Conservation (phyloP, 1,140 invertebrate species). For the Sitophilus oryzae region DNA sequence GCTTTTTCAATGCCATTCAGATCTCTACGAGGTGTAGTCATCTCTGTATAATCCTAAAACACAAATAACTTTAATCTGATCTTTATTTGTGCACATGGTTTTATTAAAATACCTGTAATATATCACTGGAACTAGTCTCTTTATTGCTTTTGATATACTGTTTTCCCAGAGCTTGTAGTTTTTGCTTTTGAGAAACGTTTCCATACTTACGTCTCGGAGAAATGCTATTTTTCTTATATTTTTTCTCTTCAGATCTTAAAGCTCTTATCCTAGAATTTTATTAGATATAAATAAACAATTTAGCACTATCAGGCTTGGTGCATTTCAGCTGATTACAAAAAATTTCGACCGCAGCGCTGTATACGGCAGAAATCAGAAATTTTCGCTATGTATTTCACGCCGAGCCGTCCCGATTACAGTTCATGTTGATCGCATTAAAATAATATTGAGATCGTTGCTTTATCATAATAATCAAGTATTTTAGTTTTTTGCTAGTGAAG, state of each 20-base stretch:
- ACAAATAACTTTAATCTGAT: not conserved
- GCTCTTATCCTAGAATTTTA: conserved; percentile 23
- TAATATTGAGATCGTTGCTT: no score
- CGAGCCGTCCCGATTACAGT: no score
- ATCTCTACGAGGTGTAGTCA: conserved; percentile 14
- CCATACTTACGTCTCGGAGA: conserved; percentile 30
- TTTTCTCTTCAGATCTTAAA: conserved; percentile 28
- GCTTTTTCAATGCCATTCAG: conserved; percentile 12
- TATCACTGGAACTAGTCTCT: conserved; percentile 17
- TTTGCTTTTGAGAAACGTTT: conserved; percentile 29
- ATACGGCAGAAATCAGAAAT: no score
- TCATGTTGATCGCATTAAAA: no score
- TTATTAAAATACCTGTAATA: not conserved
- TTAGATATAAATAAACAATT: conserved; percentile 1
- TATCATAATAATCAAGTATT: no score
- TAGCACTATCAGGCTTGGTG: conserved; percentile 19
- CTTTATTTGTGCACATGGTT: not conserved
- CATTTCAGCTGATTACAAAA: not conserved
- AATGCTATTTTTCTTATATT: conserved; percentile 28
- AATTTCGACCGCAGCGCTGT: no score
- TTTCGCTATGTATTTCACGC: no score
- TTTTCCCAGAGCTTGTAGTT: conserved; percentile 18
- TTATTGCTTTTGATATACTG: conserved; percentile 22
- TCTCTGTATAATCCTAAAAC: conserved; percentile 8
- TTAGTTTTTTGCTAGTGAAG: no score